Conservation (phyloP, 2,113 vertebrate species). For the Heterotilapia buettikoferi region DNA sequence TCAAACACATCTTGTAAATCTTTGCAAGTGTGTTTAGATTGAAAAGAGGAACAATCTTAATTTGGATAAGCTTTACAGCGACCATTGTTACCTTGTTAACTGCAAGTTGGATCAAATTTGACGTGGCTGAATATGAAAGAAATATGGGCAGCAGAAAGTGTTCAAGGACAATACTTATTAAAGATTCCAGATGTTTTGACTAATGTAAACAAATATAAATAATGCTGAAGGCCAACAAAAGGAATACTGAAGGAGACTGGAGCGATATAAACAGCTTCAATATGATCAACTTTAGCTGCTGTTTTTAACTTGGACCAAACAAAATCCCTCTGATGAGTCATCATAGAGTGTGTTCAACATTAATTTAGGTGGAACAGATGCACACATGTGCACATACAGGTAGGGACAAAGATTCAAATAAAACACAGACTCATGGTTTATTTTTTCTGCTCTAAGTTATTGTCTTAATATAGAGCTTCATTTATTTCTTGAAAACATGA, state of each 20-base stretch:
- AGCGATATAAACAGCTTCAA: rapidly evolving
- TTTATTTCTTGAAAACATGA: neutral
- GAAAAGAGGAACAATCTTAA: neutral
- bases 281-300: neutral
- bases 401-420: neutral
- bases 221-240: neutral
- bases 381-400: neutral
- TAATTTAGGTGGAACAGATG: neutral
- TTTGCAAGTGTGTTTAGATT: neutral
- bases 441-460: neutral
- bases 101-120: neutral
- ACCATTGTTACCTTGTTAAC: neutral
- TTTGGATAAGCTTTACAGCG: neutral
- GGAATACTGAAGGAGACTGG: neutral
- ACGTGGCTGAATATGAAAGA: neutral
- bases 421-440: neutral
- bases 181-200: neutral
- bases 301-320: neutral
- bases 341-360: neutral
- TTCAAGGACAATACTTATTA: rapidly evolving
- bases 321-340: neutral
- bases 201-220: neutral
- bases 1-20: neutral
- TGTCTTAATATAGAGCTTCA: neutral
- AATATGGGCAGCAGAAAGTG: neutral